Base-by-base conservation (phyloP, 1,140 invertebrate genomes). In the Drosophila subobscura region DNA sequence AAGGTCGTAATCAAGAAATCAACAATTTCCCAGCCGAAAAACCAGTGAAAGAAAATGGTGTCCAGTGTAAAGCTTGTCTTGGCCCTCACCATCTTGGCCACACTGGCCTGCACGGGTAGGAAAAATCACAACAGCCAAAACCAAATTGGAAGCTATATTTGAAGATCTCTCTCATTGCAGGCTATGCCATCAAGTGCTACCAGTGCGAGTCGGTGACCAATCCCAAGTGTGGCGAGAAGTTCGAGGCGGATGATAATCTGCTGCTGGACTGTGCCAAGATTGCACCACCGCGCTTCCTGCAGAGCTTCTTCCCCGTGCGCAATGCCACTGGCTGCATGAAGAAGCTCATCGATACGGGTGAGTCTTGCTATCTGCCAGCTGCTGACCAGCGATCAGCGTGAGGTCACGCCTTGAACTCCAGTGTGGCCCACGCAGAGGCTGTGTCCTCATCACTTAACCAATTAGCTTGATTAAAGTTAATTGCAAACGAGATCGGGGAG, bases 261-360 rank as follows among this genome's bases (percentile, higher is more conserved):
- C 57, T 91, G 8, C 25, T 79, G 47, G 89, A 91, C 47, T 91
- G 89, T 27, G 0, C 67, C 29, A 77, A 56, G 42, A 50, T 77
- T 7, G 42, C 71, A 4, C 63, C 81, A 1, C 89, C 89, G 2
- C 75, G 78, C 5, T 89, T 72, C 56, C 68, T 90, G 45, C 71
- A 73, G 27, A 68, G 20, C 56, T 51, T 77, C 33, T 66, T 78
- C 54, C 64, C 71, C 7, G 59, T 65, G 5, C 77, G 68, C 42
- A 91, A 91, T 72, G 89, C 89, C 57, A 91, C 89, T 20, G 89
- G 89, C 8, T 91, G 89, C 77, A 80, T 91, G 89, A 91, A 78
- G 79, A 77, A 88, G 63, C 52, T 49, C 44, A 54, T 91, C 16
- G 85, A 89, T 8, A 45, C 46, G 23, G 37, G 89, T 91, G 88